Evolutionary conservation across 2,113 vertebrate species (phyloP).

Genomic region (Romanogobio albipinnatus): DNA sequence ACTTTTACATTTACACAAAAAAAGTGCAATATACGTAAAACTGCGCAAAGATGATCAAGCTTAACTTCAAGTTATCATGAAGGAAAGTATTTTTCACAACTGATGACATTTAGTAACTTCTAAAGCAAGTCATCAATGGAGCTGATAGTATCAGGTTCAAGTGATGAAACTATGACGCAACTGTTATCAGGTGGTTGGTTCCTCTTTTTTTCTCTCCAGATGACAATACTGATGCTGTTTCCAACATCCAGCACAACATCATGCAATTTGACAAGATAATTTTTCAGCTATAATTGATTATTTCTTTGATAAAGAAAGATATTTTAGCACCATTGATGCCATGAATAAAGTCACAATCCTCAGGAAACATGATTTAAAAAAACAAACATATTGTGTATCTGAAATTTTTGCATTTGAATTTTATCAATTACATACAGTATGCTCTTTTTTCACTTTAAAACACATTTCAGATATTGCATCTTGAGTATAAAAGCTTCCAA

Average conservation of each 20-base stretch:
- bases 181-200: not conserved
- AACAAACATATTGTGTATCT: not conserved
- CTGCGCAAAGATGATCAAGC: not conserved
- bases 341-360: not conserved
- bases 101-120: not conserved
- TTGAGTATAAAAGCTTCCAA: not conserved
- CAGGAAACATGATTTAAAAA: not conserved
- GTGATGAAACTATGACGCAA: not conserved
- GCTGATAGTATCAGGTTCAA: slow-evolving; percentile 18
- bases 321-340: not conserved
- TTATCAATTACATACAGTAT: too few species aligned
- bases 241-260: not conserved
- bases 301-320: too few species aligned
- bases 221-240: not conserved
- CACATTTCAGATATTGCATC: not conserved
- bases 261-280: not conserved
- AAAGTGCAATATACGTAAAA: not conserved
- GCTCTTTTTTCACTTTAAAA: not conserved
- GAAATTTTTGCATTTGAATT: not conserved
- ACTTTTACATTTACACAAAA: not conserved
- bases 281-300: not conserved
- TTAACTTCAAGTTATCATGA: not conserved
- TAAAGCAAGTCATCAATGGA: slow-evolving; percentile 10
- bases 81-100: not conserved
- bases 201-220: not conserved